phyloP scores from a whole-genome alignment of 2,113 vertebrate species.

The Chaenocephalus aceratus region DNA sequence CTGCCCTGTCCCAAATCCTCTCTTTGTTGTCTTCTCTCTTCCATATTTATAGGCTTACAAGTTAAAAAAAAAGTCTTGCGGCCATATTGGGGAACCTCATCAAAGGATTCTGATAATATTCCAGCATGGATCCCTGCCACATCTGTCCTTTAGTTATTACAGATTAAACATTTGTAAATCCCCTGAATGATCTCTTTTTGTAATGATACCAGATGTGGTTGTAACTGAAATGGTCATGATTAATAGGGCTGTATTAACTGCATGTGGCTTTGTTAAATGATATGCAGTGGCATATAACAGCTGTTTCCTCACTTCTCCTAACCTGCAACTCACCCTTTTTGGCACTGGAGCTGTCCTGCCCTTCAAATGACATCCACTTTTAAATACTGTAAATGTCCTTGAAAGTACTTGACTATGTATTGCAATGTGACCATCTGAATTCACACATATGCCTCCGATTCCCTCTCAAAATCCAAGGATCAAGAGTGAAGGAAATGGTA shows the following conservation, averaged over 20 bases:
- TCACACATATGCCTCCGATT: slow-evolving; percentile 16
- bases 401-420: slow-evolving; percentile 62
- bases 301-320: slow-evolving; percentile 24
- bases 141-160: slow-evolving; percentile 34
- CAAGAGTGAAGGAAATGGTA: slow-evolving; percentile 16
- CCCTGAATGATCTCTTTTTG: slow-evolving; percentile 20
- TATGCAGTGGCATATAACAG: slow-evolving; percentile 5
- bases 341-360: neutral
- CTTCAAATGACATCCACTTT: slow-evolving; percentile 26
- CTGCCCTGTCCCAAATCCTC: slow-evolving; percentile 48
- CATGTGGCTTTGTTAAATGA: slow-evolving; percentile 29
- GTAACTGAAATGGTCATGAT: slow-evolving; percentile 19
- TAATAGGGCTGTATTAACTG: slow-evolving; percentile 14
- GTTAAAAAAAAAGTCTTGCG: neutral
- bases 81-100: neutral
- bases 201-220: slow-evolving; percentile 33
- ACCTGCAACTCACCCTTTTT: neutral
- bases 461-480: slow-evolving; percentile 20
- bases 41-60: slow-evolving; percentile 3
- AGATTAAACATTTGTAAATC: slow-evolving; percentile 50
- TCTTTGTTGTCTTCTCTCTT: slow-evolving; percentile 43
- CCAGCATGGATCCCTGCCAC: slow-evolving; percentile 5
- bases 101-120: neutral
- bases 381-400: slow-evolving; percentile 23
- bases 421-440: slow-evolving; percentile 32